A percentile compares a stretch with the other conserved stretches of the same genome.
These are phyloP conservation scores for Tipula lateralis DNA, from an alignment of 2,888 invertebrate genomes.

Conservation along the genomic window DNA sequence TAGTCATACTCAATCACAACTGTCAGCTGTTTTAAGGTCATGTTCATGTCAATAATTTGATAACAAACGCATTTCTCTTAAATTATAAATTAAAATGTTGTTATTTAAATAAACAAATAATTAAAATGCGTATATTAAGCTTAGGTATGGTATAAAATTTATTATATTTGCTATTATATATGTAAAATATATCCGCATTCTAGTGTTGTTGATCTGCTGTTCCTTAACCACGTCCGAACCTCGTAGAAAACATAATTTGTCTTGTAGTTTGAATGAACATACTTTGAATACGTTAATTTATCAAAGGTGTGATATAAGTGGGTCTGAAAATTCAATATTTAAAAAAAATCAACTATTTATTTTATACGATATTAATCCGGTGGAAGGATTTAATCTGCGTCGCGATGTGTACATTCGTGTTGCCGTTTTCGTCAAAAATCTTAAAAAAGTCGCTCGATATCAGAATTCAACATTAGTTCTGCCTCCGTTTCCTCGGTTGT, in stretches of 20 bases:
- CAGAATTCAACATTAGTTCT: slow-evolving; percentile 65
- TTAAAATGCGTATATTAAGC: neutral
- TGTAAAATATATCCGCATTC: neutral
- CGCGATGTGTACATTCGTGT: slow-evolving; percentile 94
- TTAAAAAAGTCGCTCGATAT: slow-evolving; percentile 53
- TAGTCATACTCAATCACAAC: neutral
- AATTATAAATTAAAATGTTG: neutral
- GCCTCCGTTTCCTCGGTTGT: slow-evolving; percentile 87
- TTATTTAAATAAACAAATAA: neutral
- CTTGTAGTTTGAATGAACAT: neutral
- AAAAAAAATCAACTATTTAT: slow-evolving; percentile 44
- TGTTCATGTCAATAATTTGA: neutral
- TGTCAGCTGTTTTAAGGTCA: neutral
- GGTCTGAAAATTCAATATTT: slow-evolving; percentile 47
- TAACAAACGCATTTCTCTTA: neutral
- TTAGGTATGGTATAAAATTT: neutral
- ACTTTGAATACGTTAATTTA: neutral
- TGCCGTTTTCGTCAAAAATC: slow-evolving; percentile 72
- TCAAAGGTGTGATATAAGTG: neutral
- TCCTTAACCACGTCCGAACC: neutral
- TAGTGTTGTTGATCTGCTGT: neutral
- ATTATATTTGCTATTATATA: neutral
- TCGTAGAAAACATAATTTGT: neutral
- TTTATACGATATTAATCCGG: slow-evolving; percentile 89
- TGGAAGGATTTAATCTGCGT: slow-evolving; percentile 95